Percentiles rank a stretch among this genome's conserved stretches.
phyloP scores from a whole-genome alignment of 2,113 vertebrate genomes.

The Acrocephalus arundinaceus region DNA sequence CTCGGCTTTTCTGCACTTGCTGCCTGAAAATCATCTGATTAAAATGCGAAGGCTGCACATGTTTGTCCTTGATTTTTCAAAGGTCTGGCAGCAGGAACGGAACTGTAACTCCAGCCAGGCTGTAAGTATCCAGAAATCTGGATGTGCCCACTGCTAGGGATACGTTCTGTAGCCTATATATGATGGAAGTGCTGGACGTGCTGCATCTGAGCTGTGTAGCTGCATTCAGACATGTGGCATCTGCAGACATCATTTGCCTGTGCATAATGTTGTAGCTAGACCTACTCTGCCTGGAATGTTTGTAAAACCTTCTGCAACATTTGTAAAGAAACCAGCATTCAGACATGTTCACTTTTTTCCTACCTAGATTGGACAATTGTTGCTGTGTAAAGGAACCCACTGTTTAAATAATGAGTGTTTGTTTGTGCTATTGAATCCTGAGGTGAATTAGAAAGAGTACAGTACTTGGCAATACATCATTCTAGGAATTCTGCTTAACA shows the following conservation, averaged over 20 bases:
- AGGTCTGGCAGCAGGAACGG: neutral
- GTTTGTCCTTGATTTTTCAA: neutral
- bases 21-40: neutral
- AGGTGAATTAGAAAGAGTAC: conserved; percentile 28
- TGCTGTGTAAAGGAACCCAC: neutral
- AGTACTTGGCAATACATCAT: neutral
- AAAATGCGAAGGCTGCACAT: neutral
- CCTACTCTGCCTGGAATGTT: neutral
- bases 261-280: neutral
- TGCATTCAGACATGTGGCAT: neutral
- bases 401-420: conserved; percentile 9
- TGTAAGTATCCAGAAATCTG: neutral
- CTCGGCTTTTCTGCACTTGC: neutral
- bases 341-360: neutral
- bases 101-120: neutral
- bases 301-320: neutral
- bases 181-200: neutral
- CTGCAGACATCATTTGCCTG: neutral
- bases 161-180: accelerated
- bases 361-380: neutral
- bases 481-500: conserved; percentile 9
- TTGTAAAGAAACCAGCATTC: neutral
- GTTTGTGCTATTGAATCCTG: conserved; percentile 32
- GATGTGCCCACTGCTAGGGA: neutral
- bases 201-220: neutral